Conservation (phyloP, 1,140 invertebrate species). For the Spodoptera frugiperda region DNA sequence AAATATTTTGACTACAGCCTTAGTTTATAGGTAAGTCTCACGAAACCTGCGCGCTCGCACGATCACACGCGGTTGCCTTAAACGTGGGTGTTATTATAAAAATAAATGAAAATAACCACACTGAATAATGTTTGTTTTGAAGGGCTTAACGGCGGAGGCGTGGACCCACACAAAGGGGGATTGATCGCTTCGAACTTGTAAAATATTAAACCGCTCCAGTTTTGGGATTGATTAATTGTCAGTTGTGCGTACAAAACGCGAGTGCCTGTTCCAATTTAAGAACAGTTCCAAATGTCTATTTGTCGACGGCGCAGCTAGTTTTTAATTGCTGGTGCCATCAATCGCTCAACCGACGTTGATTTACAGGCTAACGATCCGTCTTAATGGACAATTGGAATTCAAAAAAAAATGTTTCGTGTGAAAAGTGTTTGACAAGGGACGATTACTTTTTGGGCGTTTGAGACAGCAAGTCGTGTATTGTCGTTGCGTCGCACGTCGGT, state of each 20-base stretch:
- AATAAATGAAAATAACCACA: slow-evolving; percentile 80
- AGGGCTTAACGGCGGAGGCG: slow-evolving; percentile 54
- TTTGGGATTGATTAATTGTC: slow-evolving; percentile 83
- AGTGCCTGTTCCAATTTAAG: slow-evolving; percentile 71
- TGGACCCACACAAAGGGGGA: slow-evolving; percentile 84
- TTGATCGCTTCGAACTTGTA: slow-evolving; percentile 73
- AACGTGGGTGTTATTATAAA: slow-evolving; percentile 76
- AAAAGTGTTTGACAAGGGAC: slow-evolving; percentile 56
- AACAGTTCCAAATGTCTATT: slow-evolving; percentile 63
- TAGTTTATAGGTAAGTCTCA: slow-evolving; percentile 65
- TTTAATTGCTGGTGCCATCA: slow-evolving; percentile 70
- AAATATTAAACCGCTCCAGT: slow-evolving; percentile 79
- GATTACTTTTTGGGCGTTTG: slow-evolving; percentile 53
- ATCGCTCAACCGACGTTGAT: slow-evolving; percentile 62
- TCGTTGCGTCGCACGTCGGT: slow-evolving; percentile 61
- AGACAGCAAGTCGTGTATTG: slow-evolving; percentile 33
- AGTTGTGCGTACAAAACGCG: slow-evolving; percentile 62
- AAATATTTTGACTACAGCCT: slow-evolving; percentile 60
- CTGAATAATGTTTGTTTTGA: slow-evolving; percentile 83
- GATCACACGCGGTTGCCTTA: slow-evolving; percentile 71
- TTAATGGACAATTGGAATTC: slow-evolving; percentile 48
- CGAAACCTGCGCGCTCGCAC: slow-evolving; percentile 58
- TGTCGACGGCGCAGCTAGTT: slow-evolving; percentile 66
- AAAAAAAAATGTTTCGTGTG: slow-evolving; percentile 52
- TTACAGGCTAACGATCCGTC: slow-evolving; percentile 55